Evolutionary conservation across 2,888 invertebrate species (phyloP).

Genomic region (Nasonia oneida): DNA sequence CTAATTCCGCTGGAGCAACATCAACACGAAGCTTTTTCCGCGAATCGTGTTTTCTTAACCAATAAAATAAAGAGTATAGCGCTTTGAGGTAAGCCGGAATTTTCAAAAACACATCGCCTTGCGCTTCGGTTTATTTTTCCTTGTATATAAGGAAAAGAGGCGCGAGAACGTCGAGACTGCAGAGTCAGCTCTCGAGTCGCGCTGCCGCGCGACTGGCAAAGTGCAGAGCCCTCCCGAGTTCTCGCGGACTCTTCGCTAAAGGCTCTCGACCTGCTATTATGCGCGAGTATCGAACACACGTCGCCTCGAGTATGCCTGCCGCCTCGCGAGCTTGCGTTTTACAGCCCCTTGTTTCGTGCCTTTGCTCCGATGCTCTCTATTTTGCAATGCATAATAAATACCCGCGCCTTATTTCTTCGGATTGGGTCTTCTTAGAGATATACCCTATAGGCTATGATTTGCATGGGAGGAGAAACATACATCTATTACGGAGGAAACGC

Average conservation of each 20-base stretch:
- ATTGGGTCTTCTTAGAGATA: neutral
- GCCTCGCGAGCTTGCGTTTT: neutral
- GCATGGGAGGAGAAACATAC: neutral
- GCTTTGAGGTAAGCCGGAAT: neutral
- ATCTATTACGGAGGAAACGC: neutral
- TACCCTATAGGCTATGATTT: neutral
- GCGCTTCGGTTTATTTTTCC: constrained; percentile 11
- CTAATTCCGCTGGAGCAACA: too few relatives aligned
- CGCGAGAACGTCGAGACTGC: constrained; percentile 41
- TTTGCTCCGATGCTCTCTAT: neutral
- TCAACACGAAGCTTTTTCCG: too few relatives aligned
- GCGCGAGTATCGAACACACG: constrained; percentile 42
- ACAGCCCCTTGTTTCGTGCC: neutral
- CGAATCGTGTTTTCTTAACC: too few relatives aligned
- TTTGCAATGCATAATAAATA: constrained; percentile 28
- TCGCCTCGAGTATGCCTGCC: neutral
- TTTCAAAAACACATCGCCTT: neutral
- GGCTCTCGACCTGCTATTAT: constrained; percentile 48
- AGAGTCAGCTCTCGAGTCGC: neutral
- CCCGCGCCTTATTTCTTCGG: neutral
- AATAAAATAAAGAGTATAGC: neutral
- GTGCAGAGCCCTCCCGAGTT: neutral
- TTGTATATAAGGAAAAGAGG: neutral
- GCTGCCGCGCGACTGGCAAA: neutral
- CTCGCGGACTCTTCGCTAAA: constrained; percentile 10